Evolutionary conservation across 2,113 vertebrate genomes (phyloP), one percentile per base, ranked within the genome.

Genomic region (Typhlomys cinereus): DNA sequence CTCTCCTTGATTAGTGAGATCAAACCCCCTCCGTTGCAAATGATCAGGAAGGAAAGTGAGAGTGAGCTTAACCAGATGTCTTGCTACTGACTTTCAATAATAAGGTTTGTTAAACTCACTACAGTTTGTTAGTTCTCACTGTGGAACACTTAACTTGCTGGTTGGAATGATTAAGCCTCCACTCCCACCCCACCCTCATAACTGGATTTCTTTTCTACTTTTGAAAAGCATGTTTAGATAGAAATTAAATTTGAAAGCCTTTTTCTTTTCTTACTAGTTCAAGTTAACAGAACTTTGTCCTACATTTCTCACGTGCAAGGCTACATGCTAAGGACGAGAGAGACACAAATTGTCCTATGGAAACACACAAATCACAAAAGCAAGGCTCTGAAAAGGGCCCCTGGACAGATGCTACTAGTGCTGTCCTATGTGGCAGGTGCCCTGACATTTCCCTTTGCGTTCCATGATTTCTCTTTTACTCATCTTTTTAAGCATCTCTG

Each of bases 201-300:
- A 46, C 25, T 46, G 41, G 3, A 2, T 36, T 88, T 62, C 69
- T 89, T 69, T 86, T 66, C 46, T 89, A 85, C 59, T 80, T 84
- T 86, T 54, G 39, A 73, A 93, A 84, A 79, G 41, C 73, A 76
- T 71, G 5, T 80, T 91, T 52, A 70, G 14, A 20, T 15, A 48
- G 78, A 76, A 84, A 78, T 89, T 54, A 12, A 80, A 87, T 75
- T 76, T 71, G 81, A 67, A 83, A 87, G 27, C 23, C 62, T 71
- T 85, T 95, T 91, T 85, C 61, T 94, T 36, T 88, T 70, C 13
- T 71, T 61, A 67, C 20, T 69, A 52, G 54, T 73, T 90, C 88
- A 79, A 52, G 39, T 86, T 34, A 20, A 15, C 21, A 52, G 75
- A n/a, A 23, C 61, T 85, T 93, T 89, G 41, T 85, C 81, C 54